Evolutionary conservation across 2,113 vertebrate genomes (phyloP), one percentile per base, ranked within the genome.

Genomic region (Nothobranchius kuhntae): DNA sequence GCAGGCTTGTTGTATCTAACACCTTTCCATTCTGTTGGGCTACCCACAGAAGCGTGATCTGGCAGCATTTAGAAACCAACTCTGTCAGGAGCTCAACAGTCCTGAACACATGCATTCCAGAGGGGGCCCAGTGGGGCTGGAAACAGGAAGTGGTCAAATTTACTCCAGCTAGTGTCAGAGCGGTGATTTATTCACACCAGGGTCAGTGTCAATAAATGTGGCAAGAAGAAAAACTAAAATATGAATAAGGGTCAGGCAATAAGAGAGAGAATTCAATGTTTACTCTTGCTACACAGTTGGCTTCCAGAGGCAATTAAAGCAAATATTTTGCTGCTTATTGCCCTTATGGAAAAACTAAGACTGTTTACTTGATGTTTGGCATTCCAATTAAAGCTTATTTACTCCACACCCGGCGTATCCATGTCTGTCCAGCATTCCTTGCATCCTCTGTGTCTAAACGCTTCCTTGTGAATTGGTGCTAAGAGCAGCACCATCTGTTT

Each of bases 111-210:
- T 64, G 68, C 89, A 93, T 93, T 93, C 92, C 92, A 86, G 71
- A 87, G 75, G 92, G 86, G 90, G 89, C 86, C 88, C 85, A 17
- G 35, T 78, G 76, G 78, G 81, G 87, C 80, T 89, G 77, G 77
- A 89, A 78, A 81, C 72, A 85, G 91, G 90, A 94, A 93, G 83
- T 87, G 83, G 86, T 86, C 87, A 63, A 79, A 81, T 91, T 89
- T 89, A 91, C 90, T 86, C 85, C 73, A 83, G 87, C 68, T 70
- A 36, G 69, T 87, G 87, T 87, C 82, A 86, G 80, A 77, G 68
- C 81, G 59, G 13, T 87, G 90, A 87, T 92, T 84, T 79, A 91
- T 87, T 70, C 38, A 59, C 83, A 57, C 75, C 71, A 45, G 55
- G 71, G 80, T 82, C 86, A 86, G 68, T 71, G 47, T 83, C 80